Percentiles rank a stretch among this genome's conserved stretches.
phyloP scores from a whole-genome alignment of 2,888 invertebrate species.

The Liposcelis brunnea region DNA sequence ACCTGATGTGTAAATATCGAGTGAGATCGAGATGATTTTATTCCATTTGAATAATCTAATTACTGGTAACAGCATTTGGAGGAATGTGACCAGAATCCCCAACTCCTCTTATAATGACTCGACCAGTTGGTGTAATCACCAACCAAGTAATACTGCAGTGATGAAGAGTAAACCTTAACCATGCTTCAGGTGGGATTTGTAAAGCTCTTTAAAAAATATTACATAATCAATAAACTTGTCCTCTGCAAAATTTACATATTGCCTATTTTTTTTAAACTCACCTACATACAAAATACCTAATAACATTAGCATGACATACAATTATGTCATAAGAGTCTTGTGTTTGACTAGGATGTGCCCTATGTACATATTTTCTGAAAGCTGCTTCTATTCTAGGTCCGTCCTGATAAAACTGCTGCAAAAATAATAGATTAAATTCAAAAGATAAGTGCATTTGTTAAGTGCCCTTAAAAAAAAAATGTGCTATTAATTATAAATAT shows the following conservation, averaged over 20 bases:
- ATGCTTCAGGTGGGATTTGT: slow-evolving; percentile 93
- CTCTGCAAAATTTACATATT: too few relatives aligned
- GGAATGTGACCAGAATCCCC: slow-evolving; percentile 89
- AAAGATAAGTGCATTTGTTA: background rate
- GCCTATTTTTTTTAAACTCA: slow-evolving; percentile 26
- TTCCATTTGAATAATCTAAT: too few relatives aligned
- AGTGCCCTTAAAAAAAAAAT: slow-evolving; percentile 5
- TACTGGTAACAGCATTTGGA: slow-evolving; percentile 41
- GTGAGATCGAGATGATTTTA: too few relatives aligned
- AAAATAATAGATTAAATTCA: slow-evolving; percentile 21
- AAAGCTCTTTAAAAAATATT: slow-evolving; percentile 51
- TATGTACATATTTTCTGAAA: slow-evolving; percentile 80
- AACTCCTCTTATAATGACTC: slow-evolving; percentile 60
- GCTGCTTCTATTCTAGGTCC: slow-evolving; percentile 91
- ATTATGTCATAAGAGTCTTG: slow-evolving; percentile 74
- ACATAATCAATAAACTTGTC: too few relatives aligned
- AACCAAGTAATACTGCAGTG: slow-evolving; percentile 91
- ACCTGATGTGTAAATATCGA: too few relatives aligned
- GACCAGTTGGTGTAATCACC: slow-evolving; percentile 67
- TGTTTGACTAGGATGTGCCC: slow-evolving; percentile 64
- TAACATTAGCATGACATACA: slow-evolving; percentile 97
- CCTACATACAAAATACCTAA: slow-evolving; percentile 86
- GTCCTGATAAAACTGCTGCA: slow-evolving; percentile 81
- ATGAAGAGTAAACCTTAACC: slow-evolving; percentile 81
- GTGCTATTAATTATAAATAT: too few relatives aligned